Conservation (phyloP, 2,113 vertebrate genomes). For the Microcebus jonahi region DNA sequence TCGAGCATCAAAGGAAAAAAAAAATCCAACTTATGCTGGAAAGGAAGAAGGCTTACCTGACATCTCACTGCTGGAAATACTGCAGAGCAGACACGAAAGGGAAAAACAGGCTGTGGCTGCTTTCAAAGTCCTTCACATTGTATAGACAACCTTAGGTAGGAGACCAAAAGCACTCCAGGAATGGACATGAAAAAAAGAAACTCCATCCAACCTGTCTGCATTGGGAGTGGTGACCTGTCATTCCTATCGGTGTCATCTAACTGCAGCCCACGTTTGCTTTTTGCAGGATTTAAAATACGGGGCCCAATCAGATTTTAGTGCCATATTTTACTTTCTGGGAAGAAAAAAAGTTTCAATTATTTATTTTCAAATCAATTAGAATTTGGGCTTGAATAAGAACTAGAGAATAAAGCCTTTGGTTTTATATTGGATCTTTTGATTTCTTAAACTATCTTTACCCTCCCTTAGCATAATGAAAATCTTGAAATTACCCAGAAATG, state of each 20-base stretch:
- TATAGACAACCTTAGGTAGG: slow-evolving; percentile 27
- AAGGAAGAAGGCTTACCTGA: slow-evolving; percentile 78
- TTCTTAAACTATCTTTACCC: slow-evolving; percentile 1
- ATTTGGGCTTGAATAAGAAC: neutral
- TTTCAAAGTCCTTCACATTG: slow-evolving; percentile 85
- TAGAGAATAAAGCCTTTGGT: slow-evolving; percentile 64
- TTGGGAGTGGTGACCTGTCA: accelerated
- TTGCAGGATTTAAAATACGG: neutral
- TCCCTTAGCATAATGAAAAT: neutral
- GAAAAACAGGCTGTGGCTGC: slow-evolving; percentile 90
- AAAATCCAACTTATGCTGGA: neutral
- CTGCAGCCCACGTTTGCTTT: neutral
- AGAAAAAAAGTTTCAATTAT: slow-evolving; percentile 13
- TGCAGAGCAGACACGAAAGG: slow-evolving; percentile 89
- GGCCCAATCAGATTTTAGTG: neutral
- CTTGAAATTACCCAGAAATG: slow-evolving; percentile 6
- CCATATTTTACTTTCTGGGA: neutral
- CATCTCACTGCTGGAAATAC: slow-evolving; percentile 84
- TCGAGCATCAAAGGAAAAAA: slow-evolving; percentile 59
- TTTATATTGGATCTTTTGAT: slow-evolving; percentile 21
- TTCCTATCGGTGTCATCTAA: accelerated
- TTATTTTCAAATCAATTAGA: slow-evolving; percentile 66
- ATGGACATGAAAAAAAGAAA: neutral
- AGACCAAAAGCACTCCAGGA: accelerated
- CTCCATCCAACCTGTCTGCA: accelerated